Evolutionary conservation across 2,888 invertebrate species (phyloP).

Genomic region (Oeneis ivallda): DNA sequence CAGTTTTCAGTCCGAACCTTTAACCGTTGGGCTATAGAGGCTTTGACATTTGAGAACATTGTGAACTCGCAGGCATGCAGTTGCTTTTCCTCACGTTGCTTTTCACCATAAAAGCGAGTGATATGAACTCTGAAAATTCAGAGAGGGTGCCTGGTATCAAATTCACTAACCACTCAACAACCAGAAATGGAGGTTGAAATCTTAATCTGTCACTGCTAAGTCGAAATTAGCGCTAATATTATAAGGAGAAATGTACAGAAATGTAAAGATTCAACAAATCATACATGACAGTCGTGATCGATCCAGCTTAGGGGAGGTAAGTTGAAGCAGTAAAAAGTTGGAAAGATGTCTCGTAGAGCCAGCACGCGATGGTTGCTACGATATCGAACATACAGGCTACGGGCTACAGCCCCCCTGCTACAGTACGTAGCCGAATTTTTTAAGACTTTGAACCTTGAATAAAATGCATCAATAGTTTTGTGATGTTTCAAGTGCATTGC

Average conservation of each 20-base stretch:
- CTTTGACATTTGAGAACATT: no score
- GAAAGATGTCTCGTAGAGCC: slow-evolving; percentile 57
- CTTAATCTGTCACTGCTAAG: no score
- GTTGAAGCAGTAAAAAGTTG: slow-evolving; percentile 61
- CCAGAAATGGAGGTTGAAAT: no score
- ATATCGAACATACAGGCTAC: slow-evolving; percentile 65
- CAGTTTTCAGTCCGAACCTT: no score
- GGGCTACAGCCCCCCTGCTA: slow-evolving; percentile 48
- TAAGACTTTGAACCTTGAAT: slow-evolving; percentile 11
- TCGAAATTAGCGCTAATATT: not conserved
- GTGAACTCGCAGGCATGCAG: no score
- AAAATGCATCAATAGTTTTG: slow-evolving; percentile 16
- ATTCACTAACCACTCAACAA: no score
- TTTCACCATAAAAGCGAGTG: no score
- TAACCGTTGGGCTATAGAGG: no score
- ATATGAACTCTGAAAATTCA: no score
- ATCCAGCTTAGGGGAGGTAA: slow-evolving; percentile 52
- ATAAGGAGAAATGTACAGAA: slow-evolving; percentile 41
- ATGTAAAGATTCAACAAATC: slow-evolving; percentile 55
- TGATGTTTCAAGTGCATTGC: not conserved
- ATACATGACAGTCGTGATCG: slow-evolving; percentile 66
- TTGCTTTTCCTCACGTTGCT: no score
- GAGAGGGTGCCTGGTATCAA: no score
- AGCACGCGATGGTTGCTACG: slow-evolving; percentile 75
- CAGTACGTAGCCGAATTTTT: slow-evolving; percentile 29